These are phyloP conservation scores for Poecilia velifera DNA, from an alignment of 2,797 vertebrate species.

Conservation along the genomic window DNA sequence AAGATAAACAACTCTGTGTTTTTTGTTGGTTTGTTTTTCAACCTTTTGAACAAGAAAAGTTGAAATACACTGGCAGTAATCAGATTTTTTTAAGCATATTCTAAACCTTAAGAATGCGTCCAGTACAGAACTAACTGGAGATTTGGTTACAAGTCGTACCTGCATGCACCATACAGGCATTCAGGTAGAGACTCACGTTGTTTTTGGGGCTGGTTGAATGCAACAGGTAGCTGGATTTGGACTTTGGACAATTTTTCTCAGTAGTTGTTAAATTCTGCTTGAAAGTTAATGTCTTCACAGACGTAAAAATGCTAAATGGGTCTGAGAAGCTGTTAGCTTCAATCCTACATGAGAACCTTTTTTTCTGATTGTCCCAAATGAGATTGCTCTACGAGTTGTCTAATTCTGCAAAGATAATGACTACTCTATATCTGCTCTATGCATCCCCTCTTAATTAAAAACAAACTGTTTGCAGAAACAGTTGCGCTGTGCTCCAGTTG, in stretches of 20 bases:
- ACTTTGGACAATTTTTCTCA: neutral
- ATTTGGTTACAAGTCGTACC: neutral
- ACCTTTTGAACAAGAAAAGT: neutral
- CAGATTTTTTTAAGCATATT: neutral
- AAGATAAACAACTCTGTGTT: neutral
- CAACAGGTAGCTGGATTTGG: neutral
- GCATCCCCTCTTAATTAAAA: neutral
- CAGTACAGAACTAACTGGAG: neutral
- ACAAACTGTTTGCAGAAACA: neutral
- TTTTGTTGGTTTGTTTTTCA: neutral
- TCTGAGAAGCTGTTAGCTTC: neutral
- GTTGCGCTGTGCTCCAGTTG: neutral
- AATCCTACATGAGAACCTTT: neutral
- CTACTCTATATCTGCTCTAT: neutral
- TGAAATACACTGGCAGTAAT: neutral
- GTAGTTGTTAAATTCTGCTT: neutral
- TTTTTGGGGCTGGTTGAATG: neutral
- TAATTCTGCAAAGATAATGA: neutral
- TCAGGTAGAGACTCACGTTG: neutral
- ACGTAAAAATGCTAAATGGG: neutral
- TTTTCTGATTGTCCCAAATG: neutral
- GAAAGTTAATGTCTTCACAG: neutral
- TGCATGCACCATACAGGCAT: neutral
- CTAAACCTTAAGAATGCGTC: neutral
- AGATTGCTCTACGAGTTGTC: neutral